Evolutionary conservation across 2,797 vertebrate genomes (phyloP), one percentile per base, ranked within the genome.

Genomic region (Eospalax fontanierii): DNA sequence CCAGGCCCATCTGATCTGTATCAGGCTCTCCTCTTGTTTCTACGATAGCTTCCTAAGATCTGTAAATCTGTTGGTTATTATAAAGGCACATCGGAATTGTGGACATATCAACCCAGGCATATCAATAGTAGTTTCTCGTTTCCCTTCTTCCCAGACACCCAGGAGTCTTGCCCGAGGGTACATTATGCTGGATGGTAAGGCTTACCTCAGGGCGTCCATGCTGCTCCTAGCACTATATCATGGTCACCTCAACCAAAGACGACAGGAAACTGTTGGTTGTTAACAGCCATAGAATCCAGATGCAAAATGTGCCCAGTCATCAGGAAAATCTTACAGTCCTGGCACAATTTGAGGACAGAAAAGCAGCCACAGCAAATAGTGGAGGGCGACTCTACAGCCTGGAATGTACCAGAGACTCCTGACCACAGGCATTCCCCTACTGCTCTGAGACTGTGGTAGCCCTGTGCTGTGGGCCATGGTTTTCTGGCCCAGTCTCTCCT

Each of bases 241-340:
- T 61, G 92, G 90, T 70, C 95, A 88, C 75, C 96, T 79, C 95
- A 86, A 96, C 91, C 89, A 90, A 82, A 74, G 80, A 82, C 70
- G 84, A 91, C 89, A 97, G 95, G 96, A 96, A 97, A 92, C 90
- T 95, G 90, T 91, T 96, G 94, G 96, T 90, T 96, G 89, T 79
- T 95, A 85, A 57, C 18, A 78, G 90, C 84, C 96, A 94, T 94
- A 91, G 87, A 93, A 88, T 97, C 96, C 95, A 97, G 95, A 97
- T 96, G 89, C 30, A 94, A 89, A 97, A 96, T 87, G 93, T 97
- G 97, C 95, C 96, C 93, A 91, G 95, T 97, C 96, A 96, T 97
- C 96, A 97, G 96, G 96, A 97, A 97, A 97, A 95, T 97, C 97
- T 97, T 95, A 97, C 95, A 89, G 84, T 95, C 91, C 95, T 92